Percentiles rank a stretch among this genome's conserved stretches.
phyloP scores from a whole-genome alignment of 2,888 invertebrate genomes.

The Plemyria rubiginata region DNA sequence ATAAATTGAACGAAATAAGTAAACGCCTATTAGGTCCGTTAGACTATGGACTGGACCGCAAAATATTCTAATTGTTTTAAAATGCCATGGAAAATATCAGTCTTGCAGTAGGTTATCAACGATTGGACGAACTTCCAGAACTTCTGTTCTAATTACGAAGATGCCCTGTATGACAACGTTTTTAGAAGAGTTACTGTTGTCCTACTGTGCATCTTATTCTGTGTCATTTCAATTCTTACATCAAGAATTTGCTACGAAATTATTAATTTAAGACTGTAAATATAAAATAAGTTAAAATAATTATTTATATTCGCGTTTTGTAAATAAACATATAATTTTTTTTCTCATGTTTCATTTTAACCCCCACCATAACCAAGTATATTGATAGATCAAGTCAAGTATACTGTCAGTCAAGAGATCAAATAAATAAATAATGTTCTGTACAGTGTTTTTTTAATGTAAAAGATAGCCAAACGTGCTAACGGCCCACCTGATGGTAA shows the following conservation, averaged over 20 bases:
- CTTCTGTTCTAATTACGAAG: slow-evolving; percentile 25
- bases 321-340: slow-evolving; percentile 72
- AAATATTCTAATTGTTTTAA: neutral
- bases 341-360: slow-evolving; percentile 9
- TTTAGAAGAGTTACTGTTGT: slow-evolving; percentile 33
- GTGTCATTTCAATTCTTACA: slow-evolving; percentile 40
- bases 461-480: too few species aligned
- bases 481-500: too few species aligned
- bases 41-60: neutral
- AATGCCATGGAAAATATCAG: slow-evolving; percentile 10
- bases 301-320: slow-evolving; percentile 79
- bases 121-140: slow-evolving; percentile 7
- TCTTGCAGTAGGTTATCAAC: slow-evolving; percentile 19
- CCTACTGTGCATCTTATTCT: slow-evolving; percentile 32
- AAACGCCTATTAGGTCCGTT: neutral
- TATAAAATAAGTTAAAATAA: slow-evolving; percentile 73
- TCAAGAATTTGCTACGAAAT: slow-evolving; percentile 31
- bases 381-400: too few species aligned
- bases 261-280: slow-evolving; percentile 77
- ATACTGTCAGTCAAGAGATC: too few species aligned
- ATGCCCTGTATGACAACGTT: slow-evolving; percentile 35
- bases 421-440: too few species aligned
- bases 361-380: too few species aligned
- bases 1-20: neutral
- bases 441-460: too few species aligned